Evolutionary conservation across 2,797 vertebrate genomes (phyloP).

Genomic region (Basileuterus tristriatus): DNA sequence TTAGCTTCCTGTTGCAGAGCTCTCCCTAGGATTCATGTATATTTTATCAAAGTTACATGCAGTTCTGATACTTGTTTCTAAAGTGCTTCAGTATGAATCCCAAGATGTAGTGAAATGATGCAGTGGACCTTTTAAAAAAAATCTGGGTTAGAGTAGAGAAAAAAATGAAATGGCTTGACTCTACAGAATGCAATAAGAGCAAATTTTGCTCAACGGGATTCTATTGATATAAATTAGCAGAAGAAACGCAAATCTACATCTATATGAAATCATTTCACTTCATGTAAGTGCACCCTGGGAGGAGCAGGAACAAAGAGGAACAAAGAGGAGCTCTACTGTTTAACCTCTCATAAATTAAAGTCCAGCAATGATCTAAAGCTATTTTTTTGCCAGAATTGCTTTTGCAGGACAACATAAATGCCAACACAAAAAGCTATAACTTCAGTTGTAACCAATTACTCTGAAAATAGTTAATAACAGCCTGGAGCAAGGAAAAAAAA

Average conservation of each 20-base stretch:
- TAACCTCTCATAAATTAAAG: constrained; percentile 21
- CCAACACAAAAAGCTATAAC: not conserved
- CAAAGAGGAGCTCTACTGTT: constrained; percentile 8
- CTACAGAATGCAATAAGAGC: not conserved
- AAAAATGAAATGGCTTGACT: constrained; percentile 26
- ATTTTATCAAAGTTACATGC: constrained; percentile 58
- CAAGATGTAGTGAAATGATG: constrained; percentile 9
- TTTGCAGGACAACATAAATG: not conserved
- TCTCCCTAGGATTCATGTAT: constrained; percentile 57
- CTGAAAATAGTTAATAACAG: constrained; percentile 1
- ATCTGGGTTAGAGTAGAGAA: constrained; percentile 19
- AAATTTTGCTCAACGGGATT: constrained; percentile 25
- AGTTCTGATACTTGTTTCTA: constrained; percentile 47
- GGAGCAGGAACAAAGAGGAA: constrained; percentile 22
- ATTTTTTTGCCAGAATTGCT: not conserved
- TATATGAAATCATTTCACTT: not conserved
- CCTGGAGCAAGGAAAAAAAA: not conserved
- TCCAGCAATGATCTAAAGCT: constrained; percentile 1
- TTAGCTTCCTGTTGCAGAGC: constrained; percentile 28
- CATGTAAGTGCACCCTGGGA: constrained; percentile 37
- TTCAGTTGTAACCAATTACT: not conserved
- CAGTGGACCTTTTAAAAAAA: not conserved
- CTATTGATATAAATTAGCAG: constrained; percentile 26
- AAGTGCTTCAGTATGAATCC: constrained; percentile 38
- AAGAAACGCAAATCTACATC: not conserved